Base-by-base conservation (phyloP, 1,140 invertebrate genomes). In the Leptonema lineaticorne region DNA sequence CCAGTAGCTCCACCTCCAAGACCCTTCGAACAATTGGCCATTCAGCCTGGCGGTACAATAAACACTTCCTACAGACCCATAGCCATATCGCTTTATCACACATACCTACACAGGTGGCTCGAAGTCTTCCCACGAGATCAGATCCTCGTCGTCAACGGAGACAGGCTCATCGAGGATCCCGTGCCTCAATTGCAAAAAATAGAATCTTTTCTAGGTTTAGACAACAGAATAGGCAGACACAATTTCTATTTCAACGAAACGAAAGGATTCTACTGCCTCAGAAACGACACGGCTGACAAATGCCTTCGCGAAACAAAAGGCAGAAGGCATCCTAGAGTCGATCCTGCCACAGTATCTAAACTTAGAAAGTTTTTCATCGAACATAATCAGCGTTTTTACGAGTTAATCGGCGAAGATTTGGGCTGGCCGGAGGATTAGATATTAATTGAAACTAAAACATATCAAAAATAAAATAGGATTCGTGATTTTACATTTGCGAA, bases 171-270 rank as follows among this genome's bases (percentile, higher is more conserved):
- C 72, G 91, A 92, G 76, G 91, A 98, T 78, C 97, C 97, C 0
- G 92, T 95, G 2, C 89, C 89, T 0, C 95, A 98, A 80, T 81
- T 98, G 63, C 88, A 90, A 45, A 87, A 90, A 66, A 94, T 97
- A 69, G 92, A 95, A 79, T 85, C 88, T 37, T 99, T 99, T 79
- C 85, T 99, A 30, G 91, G 86, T 68, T 79, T 97, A 2, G 88
- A 92, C 70, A 80, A 81, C 74, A 79, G 82, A 75, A 83, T 83
- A 70, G 90, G 89, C 11, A 88, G 92, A 71, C 90, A 92, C 73
- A 93, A 98, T 81, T 98, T 99, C 81, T 96, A 96, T 79, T 96
- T 97, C 81, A 98, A 98, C 81, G 89, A 93, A 78, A 96, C 95
- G 16, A 97, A 98, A 80, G 95, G 96, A 2, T 99, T 99, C 81